phyloP scores from a whole-genome alignment of 2,888 invertebrate genomes.

The Ernsta delagoae region DNA sequence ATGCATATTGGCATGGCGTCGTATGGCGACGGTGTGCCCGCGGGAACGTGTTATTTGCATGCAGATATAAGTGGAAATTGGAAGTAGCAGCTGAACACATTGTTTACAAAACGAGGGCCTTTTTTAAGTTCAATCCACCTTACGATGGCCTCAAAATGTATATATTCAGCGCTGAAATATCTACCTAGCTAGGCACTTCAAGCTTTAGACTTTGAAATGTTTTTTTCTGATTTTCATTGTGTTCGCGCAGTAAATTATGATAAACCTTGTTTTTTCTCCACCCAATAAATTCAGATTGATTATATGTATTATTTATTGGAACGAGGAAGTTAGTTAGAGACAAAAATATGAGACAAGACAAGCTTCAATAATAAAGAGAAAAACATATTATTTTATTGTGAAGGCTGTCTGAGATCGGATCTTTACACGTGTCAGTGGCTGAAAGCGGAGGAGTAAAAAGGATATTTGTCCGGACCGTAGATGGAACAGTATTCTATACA shows the following conservation, averaged over 20 bases:
- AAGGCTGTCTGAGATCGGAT: conserved; percentile 15
- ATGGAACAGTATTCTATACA: no score
- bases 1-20: conserved; percentile 37
- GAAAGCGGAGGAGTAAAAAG: conserved; percentile 8
- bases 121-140: conserved; percentile 39
- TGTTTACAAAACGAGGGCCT: conserved; percentile 42
- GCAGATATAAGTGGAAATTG: conserved; percentile 42
- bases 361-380: not conserved
- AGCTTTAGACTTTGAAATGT: not conserved
- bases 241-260: not conserved
- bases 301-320: not conserved
- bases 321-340: not conserved
- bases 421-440: conserved; percentile 20
- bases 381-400: not conserved
- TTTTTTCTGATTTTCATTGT: not conserved
- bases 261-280: not conserved
- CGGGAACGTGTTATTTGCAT: conserved; percentile 40
- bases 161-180: conserved; percentile 24
- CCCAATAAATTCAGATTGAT: not conserved
- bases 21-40: conserved; percentile 16
- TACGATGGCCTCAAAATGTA: conserved; percentile 27
- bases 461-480: not conserved
- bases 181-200: conserved; percentile 19
- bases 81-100: conserved; percentile 39
- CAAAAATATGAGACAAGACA: not conserved